A percentile compares a stretch with the other conserved stretches of the same genome.
Evolutionary conservation across 1,140 invertebrate species (phyloP).

Genomic region (Orius insidiosus): DNA sequence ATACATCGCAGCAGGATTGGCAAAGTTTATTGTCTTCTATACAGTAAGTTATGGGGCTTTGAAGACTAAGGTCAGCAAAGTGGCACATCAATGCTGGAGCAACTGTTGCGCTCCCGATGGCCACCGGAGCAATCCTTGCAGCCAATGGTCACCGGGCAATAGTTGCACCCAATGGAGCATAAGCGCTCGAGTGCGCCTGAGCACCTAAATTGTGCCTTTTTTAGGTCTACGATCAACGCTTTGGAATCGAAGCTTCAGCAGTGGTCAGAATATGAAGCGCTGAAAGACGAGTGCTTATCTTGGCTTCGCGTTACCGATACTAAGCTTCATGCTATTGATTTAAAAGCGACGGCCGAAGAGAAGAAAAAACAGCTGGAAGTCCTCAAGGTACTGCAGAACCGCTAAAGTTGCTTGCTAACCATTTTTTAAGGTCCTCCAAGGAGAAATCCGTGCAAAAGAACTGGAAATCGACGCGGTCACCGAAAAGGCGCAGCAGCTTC

Average conservation of each 20-base stretch:
- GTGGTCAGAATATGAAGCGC: conserved; percentile 80
- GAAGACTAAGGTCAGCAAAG: not conserved
- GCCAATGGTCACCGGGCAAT: too few species aligned
- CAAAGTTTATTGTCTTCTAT: conserved; percentile 60
- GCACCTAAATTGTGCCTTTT: too few species aligned
- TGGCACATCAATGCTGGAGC: too few species aligned
- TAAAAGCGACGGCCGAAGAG: conserved; percentile 63
- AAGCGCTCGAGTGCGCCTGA: too few species aligned
- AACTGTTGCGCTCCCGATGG: too few species aligned
- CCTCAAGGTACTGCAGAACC: conserved; percentile 32
- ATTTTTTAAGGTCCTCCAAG: conserved; percentile 45
- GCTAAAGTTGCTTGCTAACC: not conserved
- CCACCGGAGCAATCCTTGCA: too few species aligned
- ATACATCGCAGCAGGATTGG: conserved; percentile 78
- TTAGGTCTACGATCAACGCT: conserved; percentile 47
- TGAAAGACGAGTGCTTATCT: conserved; percentile 64
- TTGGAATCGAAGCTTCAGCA: conserved; percentile 68
- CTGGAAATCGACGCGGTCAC: conserved; percentile 83
- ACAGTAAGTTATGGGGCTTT: conserved; percentile 24
- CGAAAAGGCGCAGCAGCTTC: conserved; percentile 70
- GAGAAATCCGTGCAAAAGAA: conserved; percentile 77
- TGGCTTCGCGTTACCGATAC: conserved; percentile 82
- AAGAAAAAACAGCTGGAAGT: conserved; percentile 71
- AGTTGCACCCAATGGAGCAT: too few species aligned
- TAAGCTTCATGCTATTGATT: conserved; percentile 71